Base-by-base conservation (phyloP, 1,140 invertebrate genomes). In the Coelopa frigida region DNA sequence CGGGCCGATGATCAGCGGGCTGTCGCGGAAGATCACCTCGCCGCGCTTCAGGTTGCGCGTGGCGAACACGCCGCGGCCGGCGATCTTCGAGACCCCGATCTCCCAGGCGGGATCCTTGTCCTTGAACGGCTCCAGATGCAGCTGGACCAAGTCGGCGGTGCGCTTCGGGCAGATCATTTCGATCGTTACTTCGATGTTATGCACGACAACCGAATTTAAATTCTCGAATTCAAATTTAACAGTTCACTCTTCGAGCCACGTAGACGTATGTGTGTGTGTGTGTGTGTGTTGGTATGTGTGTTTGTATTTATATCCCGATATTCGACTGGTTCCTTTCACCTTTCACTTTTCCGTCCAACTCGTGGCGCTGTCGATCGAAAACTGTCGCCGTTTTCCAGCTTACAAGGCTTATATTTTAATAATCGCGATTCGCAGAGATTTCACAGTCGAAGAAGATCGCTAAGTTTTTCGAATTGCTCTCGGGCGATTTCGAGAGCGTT, bases 21-120 rank as follows among this genome's bases (percentile, higher is more conserved):
- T 71, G 57, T 87, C 84, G 3, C 74, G 67, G 52, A 84, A 83
- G 21, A 88, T 78, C 20, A 85, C 58, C 61, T 86, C 82, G 36
- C 82, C 82, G 3, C 73, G 58, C 35, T 71, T 59, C 5, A 87
- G 76, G 49, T 82, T 73, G 20, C 78, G 69, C 0, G 69, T 78
- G 2, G 83, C 81, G 48, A 85, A 74, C 5, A 87, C 51, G 4
- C 82, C 83, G 3, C 82, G 76, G 1, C 64, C 64, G 11, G 59
- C 63, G 5, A 67, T 67, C 46, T 52, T 63, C 3, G 63, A 67
- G 3, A 67, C 54, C 12, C 55, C 60, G 5, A 67, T 45, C 44
- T 67, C 63, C 63, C 63, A 67, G 21, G 60, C 60, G 3, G 63
- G 63, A 46, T 67, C 63, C 50, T 63, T 67, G 33, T 64, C 63